Percentiles rank a stretch among this genome's conserved stretches.
These are phyloP conservation scores for Anisognathus igniventris DNA, from an alignment of 2,797 vertebrate species.

Conservation along the genomic window DNA sequence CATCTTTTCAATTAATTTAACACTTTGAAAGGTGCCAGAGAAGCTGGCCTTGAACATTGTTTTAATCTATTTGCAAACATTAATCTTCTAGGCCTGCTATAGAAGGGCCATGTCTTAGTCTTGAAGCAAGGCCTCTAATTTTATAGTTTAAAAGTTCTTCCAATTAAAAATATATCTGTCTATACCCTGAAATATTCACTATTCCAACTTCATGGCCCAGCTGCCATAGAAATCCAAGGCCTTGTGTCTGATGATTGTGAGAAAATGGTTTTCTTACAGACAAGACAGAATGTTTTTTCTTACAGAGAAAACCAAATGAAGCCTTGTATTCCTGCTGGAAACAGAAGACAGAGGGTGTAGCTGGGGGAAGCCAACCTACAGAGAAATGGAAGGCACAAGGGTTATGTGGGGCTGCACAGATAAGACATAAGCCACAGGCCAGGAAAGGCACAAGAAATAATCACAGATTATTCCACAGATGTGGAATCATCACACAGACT, in stretches of 20 bases:
- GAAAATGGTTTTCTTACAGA: background rate
- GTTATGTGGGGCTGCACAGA: background rate
- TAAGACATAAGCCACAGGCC: rapidly evolving
- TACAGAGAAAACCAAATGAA: background rate
- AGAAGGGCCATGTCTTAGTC: background rate
- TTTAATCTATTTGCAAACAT: background rate
- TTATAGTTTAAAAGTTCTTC: background rate
- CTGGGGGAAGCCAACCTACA: background rate
- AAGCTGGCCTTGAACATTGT: background rate
- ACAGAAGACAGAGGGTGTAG: background rate
- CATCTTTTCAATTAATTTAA: background rate
- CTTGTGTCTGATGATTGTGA: background rate
- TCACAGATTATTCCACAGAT: too few species aligned
- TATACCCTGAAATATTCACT: background rate
- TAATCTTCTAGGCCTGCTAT: background rate
- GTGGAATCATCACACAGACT: background rate
- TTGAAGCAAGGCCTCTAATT: background rate
- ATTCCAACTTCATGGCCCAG: background rate
- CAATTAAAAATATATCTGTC: background rate
- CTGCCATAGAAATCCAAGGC: background rate
- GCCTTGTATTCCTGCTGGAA: background rate
- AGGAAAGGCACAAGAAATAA: background rate
- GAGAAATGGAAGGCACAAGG: background rate
- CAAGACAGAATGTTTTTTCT: too few species aligned
- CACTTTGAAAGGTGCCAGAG: background rate